These are phyloP conservation scores for Pogonomyrmex californicus DNA, from an alignment of 1,140 invertebrate genomes.

Conservation along the genomic window DNA sequence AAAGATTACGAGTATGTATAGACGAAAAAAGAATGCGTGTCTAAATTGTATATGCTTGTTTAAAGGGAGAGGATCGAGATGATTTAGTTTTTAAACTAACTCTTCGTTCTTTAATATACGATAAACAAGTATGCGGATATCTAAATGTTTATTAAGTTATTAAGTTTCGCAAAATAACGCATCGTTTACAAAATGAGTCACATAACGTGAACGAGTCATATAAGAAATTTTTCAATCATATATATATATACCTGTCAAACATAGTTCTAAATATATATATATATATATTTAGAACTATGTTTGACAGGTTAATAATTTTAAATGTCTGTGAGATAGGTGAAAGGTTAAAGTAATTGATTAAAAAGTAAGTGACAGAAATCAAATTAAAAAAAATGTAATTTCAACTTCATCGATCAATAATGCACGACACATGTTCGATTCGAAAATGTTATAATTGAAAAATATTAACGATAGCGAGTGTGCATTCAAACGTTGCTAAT, in stretches of 20 bases:
- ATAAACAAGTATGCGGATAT: background rate
- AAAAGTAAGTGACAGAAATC: conserved; percentile 1
- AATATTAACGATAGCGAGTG: background rate
- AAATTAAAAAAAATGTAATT: background rate
- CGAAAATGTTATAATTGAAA: background rate
- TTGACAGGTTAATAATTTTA: background rate
- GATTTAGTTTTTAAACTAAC: background rate
- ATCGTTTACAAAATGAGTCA: background rate
- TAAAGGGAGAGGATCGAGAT: background rate
- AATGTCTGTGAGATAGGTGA: background rate
- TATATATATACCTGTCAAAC: background rate
- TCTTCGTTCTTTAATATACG: background rate
- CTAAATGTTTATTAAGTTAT: background rate
- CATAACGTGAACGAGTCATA: background rate
- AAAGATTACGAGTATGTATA: conserved; percentile 35
- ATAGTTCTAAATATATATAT: no score
- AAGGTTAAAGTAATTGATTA: background rate
- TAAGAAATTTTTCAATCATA: background rate
- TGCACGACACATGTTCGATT: background rate
- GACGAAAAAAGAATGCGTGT: background rate
- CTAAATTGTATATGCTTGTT: background rate
- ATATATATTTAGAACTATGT: background rate
- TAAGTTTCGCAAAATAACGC: background rate
- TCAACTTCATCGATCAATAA: background rate
- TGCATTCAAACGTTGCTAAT: background rate